A percentile compares a stretch with the other conserved stretches of the same genome.
These are phyloP conservation scores for Brachymystax lenok DNA, from an alignment of 2,797 vertebrate genomes.

Conservation along the genomic window DNA sequence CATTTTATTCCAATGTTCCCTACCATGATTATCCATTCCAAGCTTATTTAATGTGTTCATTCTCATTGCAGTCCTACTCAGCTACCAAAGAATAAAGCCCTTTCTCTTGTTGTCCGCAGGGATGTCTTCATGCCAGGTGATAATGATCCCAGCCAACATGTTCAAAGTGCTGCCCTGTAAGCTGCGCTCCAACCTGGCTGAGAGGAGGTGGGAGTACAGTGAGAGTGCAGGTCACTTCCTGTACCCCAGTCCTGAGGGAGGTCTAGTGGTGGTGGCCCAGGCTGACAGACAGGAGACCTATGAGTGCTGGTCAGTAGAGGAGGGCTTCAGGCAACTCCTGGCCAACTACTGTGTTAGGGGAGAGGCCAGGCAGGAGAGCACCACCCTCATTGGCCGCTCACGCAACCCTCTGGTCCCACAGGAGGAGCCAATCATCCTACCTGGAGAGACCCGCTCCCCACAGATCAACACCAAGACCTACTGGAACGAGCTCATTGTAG, in stretches of 20 bases:
- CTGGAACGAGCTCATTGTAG: slow-evolving; percentile 93
- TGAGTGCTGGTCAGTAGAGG: slow-evolving; percentile 93
- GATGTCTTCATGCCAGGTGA: slow-evolving; percentile 71
- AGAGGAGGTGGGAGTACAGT: slow-evolving; percentile 83
- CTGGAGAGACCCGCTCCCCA: slow-evolving; percentile 59
- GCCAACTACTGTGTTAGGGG: slow-evolving; percentile 88
- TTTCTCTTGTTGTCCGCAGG: slow-evolving; percentile 49
- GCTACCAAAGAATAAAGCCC: not conserved
- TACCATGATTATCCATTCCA: not conserved
- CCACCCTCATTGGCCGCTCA: slow-evolving; percentile 59
- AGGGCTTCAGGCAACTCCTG: slow-evolving; percentile 86
- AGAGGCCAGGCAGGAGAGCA: slow-evolving; percentile 60
- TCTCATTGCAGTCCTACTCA: not conserved
- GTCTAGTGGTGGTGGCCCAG: slow-evolving; percentile 88
- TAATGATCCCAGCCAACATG: slow-evolving; percentile 82
- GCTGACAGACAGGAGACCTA: slow-evolving; percentile 81
- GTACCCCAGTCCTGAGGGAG: slow-evolving; percentile 84
- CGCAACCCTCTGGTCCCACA: slow-evolving; percentile 53
- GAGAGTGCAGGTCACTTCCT: slow-evolving; percentile 74
- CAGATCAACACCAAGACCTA: slow-evolving; percentile 84
- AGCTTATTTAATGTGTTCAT: not conserved
- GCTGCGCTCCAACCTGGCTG: slow-evolving; percentile 89
- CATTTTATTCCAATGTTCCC: not conserved
- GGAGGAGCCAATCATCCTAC: slow-evolving; percentile 65
- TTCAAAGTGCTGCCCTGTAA: slow-evolving; percentile 86